Evolutionary conservation across 1,140 invertebrate species (phyloP).

Genomic region (Drosophila miranda): DNA sequence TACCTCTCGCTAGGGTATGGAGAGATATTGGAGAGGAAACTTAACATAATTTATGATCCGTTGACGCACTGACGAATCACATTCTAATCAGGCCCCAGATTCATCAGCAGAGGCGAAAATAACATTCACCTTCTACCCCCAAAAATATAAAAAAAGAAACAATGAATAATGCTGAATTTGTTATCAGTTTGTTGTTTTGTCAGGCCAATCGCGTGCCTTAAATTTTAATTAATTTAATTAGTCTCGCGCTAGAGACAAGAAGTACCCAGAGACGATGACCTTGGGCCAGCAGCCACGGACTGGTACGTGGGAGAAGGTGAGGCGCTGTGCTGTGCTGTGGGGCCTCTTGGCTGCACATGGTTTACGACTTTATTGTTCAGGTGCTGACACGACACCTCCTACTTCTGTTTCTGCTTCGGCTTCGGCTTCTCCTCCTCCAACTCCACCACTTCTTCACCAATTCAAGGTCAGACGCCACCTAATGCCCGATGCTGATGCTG

Average conservation of each 20-base stretch:
- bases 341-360: conserved; percentile 67
- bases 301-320: conserved; percentile 23
- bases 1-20: conserved; percentile 28
- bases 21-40: conserved; percentile 68
- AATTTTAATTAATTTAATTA: conserved; percentile 77
- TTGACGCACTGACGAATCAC: conserved; percentile 66
- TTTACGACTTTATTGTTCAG: conserved; percentile 76
- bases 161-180: conserved; percentile 41
- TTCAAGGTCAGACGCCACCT: conserved; percentile 59
- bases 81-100: conserved; percentile 63
- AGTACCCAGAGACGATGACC: conserved; percentile 34
- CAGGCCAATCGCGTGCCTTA: conserved; percentile 68
- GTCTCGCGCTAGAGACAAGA: conserved; percentile 36
- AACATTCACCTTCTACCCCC: conserved; percentile 48
- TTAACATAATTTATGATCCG: conserved; percentile 52
- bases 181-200: conserved; percentile 66
- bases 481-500: conserved; percentile 13
- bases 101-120: conserved; percentile 50
- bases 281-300: conserved; percentile 29
- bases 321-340: neutral
- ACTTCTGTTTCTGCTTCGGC: too few species aligned
- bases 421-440: conserved; percentile 15
- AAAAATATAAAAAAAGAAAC: conserved; percentile 13
- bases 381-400: conserved; percentile 30
- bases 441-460: conserved; percentile 48